phyloP scores from a whole-genome alignment of 2,113 vertebrate species.

The Girardinichthys multiradiatus region DNA sequence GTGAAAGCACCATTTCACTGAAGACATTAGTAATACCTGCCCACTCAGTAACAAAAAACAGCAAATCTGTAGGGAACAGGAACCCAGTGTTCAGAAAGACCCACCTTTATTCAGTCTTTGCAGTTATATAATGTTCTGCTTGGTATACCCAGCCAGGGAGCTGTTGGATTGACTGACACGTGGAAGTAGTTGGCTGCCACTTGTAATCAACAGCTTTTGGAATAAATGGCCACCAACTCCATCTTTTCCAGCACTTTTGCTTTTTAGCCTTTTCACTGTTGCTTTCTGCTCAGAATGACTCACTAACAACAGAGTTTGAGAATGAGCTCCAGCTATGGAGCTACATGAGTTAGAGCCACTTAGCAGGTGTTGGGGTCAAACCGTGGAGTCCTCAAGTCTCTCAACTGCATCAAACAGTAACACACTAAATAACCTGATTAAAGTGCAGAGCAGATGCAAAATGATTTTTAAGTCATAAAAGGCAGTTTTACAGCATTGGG shows the following conservation, averaged over 20 bases:
- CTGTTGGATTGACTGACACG: neutral
- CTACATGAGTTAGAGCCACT: neutral
- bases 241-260: neutral
- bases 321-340: neutral
- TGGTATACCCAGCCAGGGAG: neutral
- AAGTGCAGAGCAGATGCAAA: neutral
- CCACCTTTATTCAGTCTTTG: constrained; percentile 6
- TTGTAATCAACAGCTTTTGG: constrained; percentile 23
- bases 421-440: neutral
- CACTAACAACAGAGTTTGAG: neutral
- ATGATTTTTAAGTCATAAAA: neutral
- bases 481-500: too few relatives aligned
- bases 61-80: neutral
- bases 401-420: neutral
- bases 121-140: constrained; percentile 18
- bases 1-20: neutral
- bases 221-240: constrained; percentile 2
- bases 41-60: neutral
- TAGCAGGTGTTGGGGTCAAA: neutral
- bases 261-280: neutral
- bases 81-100: neutral
- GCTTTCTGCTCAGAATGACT: neutral
- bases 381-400: neutral
- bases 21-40: neutral
- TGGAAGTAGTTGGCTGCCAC: neutral